Evolutionary conservation across 1,140 invertebrate genomes (phyloP).

Genomic region (Sycophaga agraensis): DNA sequence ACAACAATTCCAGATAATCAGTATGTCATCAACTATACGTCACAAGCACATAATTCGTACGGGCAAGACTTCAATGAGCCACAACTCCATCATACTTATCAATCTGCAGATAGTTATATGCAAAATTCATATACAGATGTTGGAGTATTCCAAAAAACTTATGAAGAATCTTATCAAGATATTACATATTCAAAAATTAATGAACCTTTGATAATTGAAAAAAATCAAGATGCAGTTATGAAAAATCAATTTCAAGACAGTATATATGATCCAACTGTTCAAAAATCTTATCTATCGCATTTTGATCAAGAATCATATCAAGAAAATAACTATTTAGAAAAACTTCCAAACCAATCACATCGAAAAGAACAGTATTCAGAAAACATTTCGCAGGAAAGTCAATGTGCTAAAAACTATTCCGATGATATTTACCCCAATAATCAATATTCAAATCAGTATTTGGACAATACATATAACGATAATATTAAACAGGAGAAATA

Average conservation of each 20-base stretch:
- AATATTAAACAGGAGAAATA: too few species aligned
- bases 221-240: conserved; percentile 38
- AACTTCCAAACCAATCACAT: too few species aligned
- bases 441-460: not conserved
- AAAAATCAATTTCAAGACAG: conserved; percentile 30
- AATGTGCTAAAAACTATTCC: too few species aligned
- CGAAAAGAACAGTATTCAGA: too few species aligned
- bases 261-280: conserved; percentile 43
- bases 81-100: not conserved
- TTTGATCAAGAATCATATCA: not conserved
- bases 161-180: conserved; percentile 49
- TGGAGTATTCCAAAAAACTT: conserved; percentile 47
- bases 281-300: conserved; percentile 33
- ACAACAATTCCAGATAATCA: conserved; percentile 22
- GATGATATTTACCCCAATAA: too few species aligned
- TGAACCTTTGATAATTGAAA: conserved; percentile 30
- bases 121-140: conserved; percentile 11
- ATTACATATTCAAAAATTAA: conserved; percentile 42
- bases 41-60: not conserved
- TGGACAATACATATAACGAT: not conserved
- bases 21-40: not conserved
- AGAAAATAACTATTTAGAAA: too few species aligned
- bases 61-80: not conserved
- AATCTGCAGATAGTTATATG: not conserved
- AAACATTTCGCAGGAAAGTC: too few species aligned